Base-by-base conservation (phyloP, 1,140 invertebrate genomes). In the Alviniconcha marisindica region DNA sequence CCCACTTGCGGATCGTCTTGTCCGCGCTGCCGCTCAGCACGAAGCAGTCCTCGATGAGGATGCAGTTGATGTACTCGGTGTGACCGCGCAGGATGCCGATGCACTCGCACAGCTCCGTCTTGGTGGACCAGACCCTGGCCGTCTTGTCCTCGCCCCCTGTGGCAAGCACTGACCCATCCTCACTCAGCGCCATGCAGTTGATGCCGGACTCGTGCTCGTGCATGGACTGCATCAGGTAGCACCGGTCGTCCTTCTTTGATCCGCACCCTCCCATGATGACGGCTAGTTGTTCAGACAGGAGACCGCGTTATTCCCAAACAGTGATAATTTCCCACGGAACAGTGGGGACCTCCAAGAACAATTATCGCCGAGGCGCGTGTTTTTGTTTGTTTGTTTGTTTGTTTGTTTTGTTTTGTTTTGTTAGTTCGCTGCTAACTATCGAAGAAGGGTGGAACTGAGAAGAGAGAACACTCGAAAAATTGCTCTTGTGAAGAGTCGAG, bases 81-180 rank as follows among this genome's bases (percentile, higher is more conserved):
- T 94, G 94, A 1, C 94, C 94, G 33, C 91, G 86, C 18, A 95
- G 88, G 2, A 94, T 91, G 2, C 94, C 94, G 21, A 95, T 90
- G 80, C 94, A 94, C 85, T 95, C 94, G 80, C 93, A 93, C 15
- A 91, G 88, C 14, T 91, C 89, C 0, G 94, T 94, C 84, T 93
- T 93, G 12, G 94, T 93, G 63, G 93, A 93, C 94, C 94, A 95
- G 56, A 95, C 88, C 12, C 93, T 84, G 0, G 91, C 92, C 7
- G 94, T 94, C 81, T 91, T 91, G 88, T 95, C 94, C 82, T 95
- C 95, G 42, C 94, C 93, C 5, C 94, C 94, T 1, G 94, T 94
- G 0, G 94, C 94, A 48, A 95, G 84, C 4, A 95, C 91, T 7
- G 94, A 94, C 14, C 92, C 92, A 85, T 95, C 95, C 77, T 95